These are phyloP conservation scores for Phytoseiulus persimilis DNA, from an alignment of 2,888 invertebrate genomes.

Conservation along the genomic window DNA sequence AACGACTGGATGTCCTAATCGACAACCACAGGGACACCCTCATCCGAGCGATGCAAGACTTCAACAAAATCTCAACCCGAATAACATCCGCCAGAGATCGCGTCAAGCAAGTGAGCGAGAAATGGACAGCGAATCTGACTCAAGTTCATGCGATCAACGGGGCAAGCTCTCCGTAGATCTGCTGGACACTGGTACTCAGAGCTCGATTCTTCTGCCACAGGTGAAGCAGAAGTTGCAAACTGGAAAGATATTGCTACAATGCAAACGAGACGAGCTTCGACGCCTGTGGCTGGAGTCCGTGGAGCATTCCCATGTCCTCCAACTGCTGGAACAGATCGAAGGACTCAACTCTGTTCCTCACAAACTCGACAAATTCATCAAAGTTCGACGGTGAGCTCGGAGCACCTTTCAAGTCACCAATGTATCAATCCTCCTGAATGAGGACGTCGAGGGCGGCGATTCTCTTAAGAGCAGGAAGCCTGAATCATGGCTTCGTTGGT, in stretches of 20 bases:
- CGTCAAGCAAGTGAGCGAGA: not conserved
- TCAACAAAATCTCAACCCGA: slow-evolving; percentile 65
- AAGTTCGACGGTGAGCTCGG: slow-evolving; percentile 49
- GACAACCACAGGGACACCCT: slow-evolving; percentile 41
- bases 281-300: slow-evolving; percentile 89
- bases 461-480: no score
- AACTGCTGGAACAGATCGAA: slow-evolving; percentile 79
- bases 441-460: no score
- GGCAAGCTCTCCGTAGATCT: not conserved
- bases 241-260: slow-evolving; percentile 74
- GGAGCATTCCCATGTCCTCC: slow-evolving; percentile 84
- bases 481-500: no score
- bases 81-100: slow-evolving; percentile 54
- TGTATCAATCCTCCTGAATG: no score
- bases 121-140: no score
- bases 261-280: slow-evolving; percentile 82
- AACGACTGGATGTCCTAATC: slow-evolving; percentile 67
- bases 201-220: slow-evolving; percentile 47
- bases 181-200: not conserved
- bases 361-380: slow-evolving; percentile 59
- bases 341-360: slow-evolving; percentile 66
- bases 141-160: not conserved
- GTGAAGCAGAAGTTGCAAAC: slow-evolving; percentile 73
- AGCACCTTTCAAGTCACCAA: no score
- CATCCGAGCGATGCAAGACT: slow-evolving; percentile 57